phyloP scores from a whole-genome alignment of 2,888 invertebrate genomes.

The Eilema griseolum region DNA sequence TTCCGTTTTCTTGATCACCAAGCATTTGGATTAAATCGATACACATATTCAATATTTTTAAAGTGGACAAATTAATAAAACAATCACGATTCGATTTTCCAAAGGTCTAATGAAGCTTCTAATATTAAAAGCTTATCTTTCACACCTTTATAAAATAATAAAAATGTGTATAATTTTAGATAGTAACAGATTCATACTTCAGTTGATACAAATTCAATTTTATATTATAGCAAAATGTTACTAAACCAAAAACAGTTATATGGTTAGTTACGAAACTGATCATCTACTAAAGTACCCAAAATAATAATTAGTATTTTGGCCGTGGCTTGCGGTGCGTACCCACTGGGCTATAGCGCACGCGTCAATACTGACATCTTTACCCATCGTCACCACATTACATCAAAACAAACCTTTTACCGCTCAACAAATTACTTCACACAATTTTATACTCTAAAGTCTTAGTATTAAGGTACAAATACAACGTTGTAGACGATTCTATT shows the following conservation, averaged over 20 bases:
- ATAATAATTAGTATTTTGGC: constrained; percentile 78
- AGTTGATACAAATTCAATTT: neutral
- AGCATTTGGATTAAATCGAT: too few relatives aligned
- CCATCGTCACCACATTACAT: constrained; percentile 81
- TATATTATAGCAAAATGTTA: constrained; percentile 14
- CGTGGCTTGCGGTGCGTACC: constrained; percentile 65
- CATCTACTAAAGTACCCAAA: constrained; percentile 65
- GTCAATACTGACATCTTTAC: constrained; percentile 84
- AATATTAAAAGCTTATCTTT: too few relatives aligned
- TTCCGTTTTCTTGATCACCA: neutral
- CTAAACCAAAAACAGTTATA: constrained; percentile 34
- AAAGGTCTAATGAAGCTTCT: too few relatives aligned
- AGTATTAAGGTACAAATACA: constrained; percentile 43
- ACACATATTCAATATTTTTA: neutral
- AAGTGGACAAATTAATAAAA: neutral
- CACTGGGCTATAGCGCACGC: constrained; percentile 76
- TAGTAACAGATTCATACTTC: neutral
- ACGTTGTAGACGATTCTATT: constrained; percentile 25
- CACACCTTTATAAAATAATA: too few relatives aligned
- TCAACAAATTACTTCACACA: constrained; percentile 23
- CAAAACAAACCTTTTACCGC: constrained; percentile 60
- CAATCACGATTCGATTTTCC: too few relatives aligned
- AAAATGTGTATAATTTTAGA: too few relatives aligned
- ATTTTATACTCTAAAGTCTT: constrained; percentile 57
- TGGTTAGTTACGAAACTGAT: constrained; percentile 55